Conservation (phyloP, 1,140 invertebrate species). For the Pteromalus puparum region DNA sequence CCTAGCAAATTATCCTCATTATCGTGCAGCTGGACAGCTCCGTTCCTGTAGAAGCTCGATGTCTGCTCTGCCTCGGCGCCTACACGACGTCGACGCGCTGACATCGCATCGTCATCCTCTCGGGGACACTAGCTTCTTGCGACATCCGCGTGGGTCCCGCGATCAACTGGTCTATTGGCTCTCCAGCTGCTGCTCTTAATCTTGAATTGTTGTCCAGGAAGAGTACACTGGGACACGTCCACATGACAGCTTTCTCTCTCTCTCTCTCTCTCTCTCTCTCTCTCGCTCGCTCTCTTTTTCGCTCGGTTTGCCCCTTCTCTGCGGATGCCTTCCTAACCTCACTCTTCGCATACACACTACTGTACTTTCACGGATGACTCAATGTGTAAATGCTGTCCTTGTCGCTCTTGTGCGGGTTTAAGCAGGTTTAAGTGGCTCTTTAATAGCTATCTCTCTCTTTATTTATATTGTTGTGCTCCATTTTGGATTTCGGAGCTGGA, state of each 20-base stretch:
- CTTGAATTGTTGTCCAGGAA: conserved; percentile 1
- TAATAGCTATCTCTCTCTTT: no score
- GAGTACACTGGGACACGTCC: conserved; percentile 45
- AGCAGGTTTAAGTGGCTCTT: no score
- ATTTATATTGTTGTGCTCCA: no score
- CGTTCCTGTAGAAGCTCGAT: conserved; percentile 44
- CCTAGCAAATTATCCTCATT: conserved; percentile 60
- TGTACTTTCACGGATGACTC: not conserved
- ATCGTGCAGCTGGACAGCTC: conserved; percentile 24
- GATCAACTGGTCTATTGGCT: not conserved
- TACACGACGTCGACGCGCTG: conserved; percentile 78
- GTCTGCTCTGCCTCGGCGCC: conserved; percentile 71
- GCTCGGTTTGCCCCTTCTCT: not conserved
- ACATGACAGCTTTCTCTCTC: conserved; percentile 44
- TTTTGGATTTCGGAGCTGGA: no score
- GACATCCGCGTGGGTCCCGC: not conserved
- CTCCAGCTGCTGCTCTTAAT: conserved; percentile 35
- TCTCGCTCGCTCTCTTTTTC: not conserved
- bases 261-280: conserved; percentile 3
- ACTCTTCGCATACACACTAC: not conserved
- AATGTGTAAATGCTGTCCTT: no score
- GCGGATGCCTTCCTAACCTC: conserved; percentile 17
- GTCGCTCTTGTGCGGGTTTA: no score
- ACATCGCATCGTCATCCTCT: conserved; percentile 76
- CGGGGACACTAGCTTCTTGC: not conserved